Base-by-base conservation (phyloP, 2,113 vertebrate genomes). In the Salvelinus namaycush region DNA sequence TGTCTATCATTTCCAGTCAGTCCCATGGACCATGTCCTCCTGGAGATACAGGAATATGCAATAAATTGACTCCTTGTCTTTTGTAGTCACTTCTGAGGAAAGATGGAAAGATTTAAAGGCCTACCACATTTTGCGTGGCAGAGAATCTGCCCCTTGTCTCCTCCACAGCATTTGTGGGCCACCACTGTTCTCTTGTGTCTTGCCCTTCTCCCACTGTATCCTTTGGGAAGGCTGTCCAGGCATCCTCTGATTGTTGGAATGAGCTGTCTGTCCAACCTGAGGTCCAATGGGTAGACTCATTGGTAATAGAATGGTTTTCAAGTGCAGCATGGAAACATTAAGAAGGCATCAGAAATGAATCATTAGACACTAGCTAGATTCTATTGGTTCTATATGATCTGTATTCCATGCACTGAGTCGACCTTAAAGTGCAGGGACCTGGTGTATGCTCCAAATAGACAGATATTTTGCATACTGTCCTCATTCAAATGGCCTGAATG, bases 221-320 rank as follows among this genome's bases (percentile, higher is more conserved):
- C 77, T 83, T 88, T 75, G 86, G 81, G 74, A 94, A 94, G 70
- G 90, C 90, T 3, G 89, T 77, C 93, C 93, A 94, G 65, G 60
- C 48, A 81, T 88, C 83, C 6, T 85, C 88, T 29, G 90, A 80
- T 73, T 84, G 86, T 62, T 80, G 84, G 75, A 80, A 80, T 2
- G 85, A 72, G 78, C 67, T 65, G 70, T 79, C 86, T 0, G 77
- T 79, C 88, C 84, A 87, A 67, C 69, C 85, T 16, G 83, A 77
- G 1, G 29, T 79, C 86, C 88, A 89, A 71, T 66, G 75, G 74
- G 7, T 14, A 12, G 77, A 69, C 73, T 84, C 81, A 16, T 76
- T 73, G 26, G 75, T 54, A 81, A 76, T 27, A 59, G 44, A 22
- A 13, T 70, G 31, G 60, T 81, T 84, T 77, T 22, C 81, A 74